Percentiles rank a stretch among this genome's conserved stretches.
These are phyloP conservation scores for Drosophila monieri DNA, from an alignment of 2,888 invertebrate species.

Conservation along the genomic window DNA sequence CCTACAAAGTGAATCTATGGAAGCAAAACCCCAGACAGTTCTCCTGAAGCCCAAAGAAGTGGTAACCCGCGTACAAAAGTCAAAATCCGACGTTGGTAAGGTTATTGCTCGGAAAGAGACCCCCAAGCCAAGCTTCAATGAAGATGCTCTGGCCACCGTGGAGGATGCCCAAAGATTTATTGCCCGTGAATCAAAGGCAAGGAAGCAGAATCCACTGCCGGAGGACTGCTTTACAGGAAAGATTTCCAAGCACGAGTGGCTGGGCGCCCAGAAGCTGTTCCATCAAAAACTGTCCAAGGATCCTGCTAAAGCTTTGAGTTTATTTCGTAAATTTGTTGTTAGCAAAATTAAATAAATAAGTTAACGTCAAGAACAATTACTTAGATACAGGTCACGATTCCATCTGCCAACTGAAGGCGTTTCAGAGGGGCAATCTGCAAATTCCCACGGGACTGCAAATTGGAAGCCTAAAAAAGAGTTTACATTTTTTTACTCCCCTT, in stretches of 20 bases:
- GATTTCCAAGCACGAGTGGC: constrained; percentile 80
- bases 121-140: constrained; percentile 44
- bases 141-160: constrained; percentile 64
- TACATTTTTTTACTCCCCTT: not conserved
- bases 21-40: constrained; percentile 1
- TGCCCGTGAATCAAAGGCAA: constrained; percentile 65
- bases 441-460: constrained; percentile 63
- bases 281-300: constrained; percentile 73
- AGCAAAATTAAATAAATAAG: constrained; percentile 74
- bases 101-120: constrained; percentile 36
- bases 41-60: constrained; percentile 33
- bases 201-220: constrained; percentile 51
- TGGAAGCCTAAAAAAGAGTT: constrained; percentile 55
- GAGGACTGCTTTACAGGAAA: constrained; percentile 63
- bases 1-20: constrained; percentile 21
- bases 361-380: not conserved
- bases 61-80: constrained; percentile 53
- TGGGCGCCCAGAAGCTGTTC: constrained; percentile 74
- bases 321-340: constrained; percentile 80
- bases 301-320: constrained; percentile 70
- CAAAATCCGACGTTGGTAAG: constrained; percentile 65
- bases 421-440: constrained; percentile 46
- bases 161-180: constrained; percentile 76
- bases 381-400: constrained; percentile 43
- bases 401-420: constrained; percentile 62